Percentiles rank a stretch among this genome's conserved stretches.
Evolutionary conservation across 2,888 invertebrate species (phyloP).

Genomic region (Aphelenchoides bicaudatus): DNA sequence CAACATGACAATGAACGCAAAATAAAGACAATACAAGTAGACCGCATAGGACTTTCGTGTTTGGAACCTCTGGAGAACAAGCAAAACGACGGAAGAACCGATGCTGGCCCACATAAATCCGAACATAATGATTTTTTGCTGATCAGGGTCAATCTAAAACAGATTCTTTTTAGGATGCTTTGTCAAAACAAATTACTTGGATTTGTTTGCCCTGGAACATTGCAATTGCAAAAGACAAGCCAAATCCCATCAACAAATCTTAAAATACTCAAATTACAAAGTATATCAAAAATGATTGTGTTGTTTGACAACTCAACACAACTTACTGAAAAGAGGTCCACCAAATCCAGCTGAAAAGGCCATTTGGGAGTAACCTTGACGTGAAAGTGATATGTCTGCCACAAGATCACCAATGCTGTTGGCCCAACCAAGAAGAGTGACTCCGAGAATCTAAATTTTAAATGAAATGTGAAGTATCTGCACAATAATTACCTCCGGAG

Average conservation of each 20-base stretch:
- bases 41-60: constrained; percentile 17
- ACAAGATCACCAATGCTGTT: constrained; percentile 69
- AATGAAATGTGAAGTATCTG: neutral
- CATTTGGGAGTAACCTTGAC: constrained; percentile 69
- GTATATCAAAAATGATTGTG: neutral
- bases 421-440: constrained; percentile 70
- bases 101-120: constrained; percentile 16
- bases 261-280: constrained; percentile 8
- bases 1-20: constrained; percentile 12
- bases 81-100: constrained; percentile 5
- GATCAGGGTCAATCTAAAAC: constrained; percentile 4
- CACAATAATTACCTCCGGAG: constrained; percentile 23
- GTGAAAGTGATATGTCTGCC: constrained; percentile 68
- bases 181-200: constrained; percentile 24
- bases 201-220: constrained; percentile 36
- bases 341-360: constrained; percentile 71
- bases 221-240: constrained; percentile 42
- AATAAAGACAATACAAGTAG: constrained; percentile 12
- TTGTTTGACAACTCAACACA: neutral
- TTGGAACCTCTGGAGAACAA: constrained; percentile 12
- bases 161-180: neutral
- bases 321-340: constrained; percentile 69
- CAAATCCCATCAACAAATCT: constrained; percentile 45
- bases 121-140: constrained; percentile 17
- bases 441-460: constrained; percentile 64